A percentile compares a stretch with the other conserved stretches of the same genome.
phyloP scores from a whole-genome alignment of 1,140 invertebrate genomes.

The Orchesella cincta region DNA sequence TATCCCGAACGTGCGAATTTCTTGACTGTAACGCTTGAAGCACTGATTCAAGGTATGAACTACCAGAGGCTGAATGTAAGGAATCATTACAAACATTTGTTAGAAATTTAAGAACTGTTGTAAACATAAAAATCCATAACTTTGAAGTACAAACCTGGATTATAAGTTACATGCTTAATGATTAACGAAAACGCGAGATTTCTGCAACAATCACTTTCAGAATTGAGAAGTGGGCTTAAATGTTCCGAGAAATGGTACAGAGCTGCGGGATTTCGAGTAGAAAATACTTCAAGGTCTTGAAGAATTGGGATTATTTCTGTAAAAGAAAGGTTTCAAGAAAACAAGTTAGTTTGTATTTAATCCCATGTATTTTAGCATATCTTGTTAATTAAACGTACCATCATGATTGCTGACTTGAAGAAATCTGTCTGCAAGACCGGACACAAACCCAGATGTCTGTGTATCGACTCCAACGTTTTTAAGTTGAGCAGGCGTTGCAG shows the following conservation, averaged over 20 bases:
- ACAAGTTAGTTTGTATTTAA: neutral
- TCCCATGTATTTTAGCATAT: neutral
- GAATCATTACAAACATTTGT: conserved; percentile 29
- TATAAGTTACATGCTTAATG: conserved; percentile 67
- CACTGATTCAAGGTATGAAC: conserved; percentile 69
- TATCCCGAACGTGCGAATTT: conserved; percentile 74
- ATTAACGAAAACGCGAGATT: conserved; percentile 67
- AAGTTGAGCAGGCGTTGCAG: neutral
- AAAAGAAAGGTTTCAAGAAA: conserved; percentile 50
- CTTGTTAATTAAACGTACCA: conserved; percentile 30
- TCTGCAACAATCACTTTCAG: conserved; percentile 66
- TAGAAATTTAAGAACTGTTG: neutral
- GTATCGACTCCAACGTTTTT: conserved; percentile 25
- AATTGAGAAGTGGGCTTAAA: conserved; percentile 64
- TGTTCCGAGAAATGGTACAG: conserved; percentile 68
- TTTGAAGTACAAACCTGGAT: conserved; percentile 57
- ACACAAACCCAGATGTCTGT: conserved; percentile 14
- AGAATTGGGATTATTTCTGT: conserved; percentile 66
- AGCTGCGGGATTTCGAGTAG: conserved; percentile 67
- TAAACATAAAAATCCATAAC: conserved; percentile 37
- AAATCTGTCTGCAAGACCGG: conserved; percentile 44
- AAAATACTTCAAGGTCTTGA: conserved; percentile 72
- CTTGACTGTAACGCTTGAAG: conserved; percentile 76
- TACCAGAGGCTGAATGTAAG: conserved; percentile 56
- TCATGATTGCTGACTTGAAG: conserved; percentile 50